These are phyloP conservation scores for Anguilla japonica DNA, from an alignment of 2,113 vertebrate genomes.

Conservation along the genomic window DNA sequence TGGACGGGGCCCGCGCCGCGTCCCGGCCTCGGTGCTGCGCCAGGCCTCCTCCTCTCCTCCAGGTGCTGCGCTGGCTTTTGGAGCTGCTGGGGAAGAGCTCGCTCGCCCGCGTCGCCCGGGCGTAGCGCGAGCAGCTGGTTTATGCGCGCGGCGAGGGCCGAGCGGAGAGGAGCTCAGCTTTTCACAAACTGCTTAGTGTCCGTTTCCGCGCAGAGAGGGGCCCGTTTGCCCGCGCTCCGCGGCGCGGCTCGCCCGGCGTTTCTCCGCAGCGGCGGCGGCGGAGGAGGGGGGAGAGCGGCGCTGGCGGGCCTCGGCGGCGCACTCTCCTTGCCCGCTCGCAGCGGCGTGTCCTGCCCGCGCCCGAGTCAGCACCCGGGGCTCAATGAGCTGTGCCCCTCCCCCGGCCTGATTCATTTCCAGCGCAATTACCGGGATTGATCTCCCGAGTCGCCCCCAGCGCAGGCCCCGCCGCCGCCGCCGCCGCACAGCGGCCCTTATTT, in stretches of 20 bases:
- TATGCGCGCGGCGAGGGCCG: neutral
- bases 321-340: neutral
- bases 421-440: constrained; percentile 69
- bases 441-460: constrained; percentile 49
- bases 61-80: neutral
- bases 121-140: neutral
- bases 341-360: neutral
- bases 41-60: neutral
- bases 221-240: neutral
- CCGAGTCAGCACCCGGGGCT: constrained; percentile 50
- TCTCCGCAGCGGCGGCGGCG: neutral
- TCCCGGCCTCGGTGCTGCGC: neutral
- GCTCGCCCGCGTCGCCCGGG: neutral
- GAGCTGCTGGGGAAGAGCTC: too few relatives aligned
- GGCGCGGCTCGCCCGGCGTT: neutral
- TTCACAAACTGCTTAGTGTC: neutral
- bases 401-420: constrained; percentile 62
- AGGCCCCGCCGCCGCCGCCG: constrained; percentile 22
- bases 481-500: too few relatives aligned
- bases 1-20: neutral
- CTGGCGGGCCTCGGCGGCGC: too few relatives aligned
- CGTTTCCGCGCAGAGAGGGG: neutral
- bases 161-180: neutral
- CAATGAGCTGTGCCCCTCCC: constrained; percentile 55
- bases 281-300: neutral